Evolutionary conservation across 2,113 vertebrate species (phyloP).

Genomic region (Penelope pileata): DNA sequence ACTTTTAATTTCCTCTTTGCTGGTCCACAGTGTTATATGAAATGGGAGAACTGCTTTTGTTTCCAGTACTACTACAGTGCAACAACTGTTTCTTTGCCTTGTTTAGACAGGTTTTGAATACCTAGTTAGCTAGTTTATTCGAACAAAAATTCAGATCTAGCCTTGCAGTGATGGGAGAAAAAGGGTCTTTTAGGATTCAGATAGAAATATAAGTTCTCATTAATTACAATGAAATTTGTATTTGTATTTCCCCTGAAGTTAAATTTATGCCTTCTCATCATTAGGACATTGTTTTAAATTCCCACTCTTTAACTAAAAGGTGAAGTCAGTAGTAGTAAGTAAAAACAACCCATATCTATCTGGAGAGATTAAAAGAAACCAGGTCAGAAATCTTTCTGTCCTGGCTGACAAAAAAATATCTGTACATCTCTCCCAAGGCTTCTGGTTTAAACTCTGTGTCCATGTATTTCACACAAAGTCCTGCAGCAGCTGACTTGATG

Average conservation of each 20-base stretch:
- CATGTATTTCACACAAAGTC: not conserved
- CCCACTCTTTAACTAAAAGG: not conserved
- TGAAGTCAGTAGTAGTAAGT: not conserved
- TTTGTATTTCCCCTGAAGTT: not conserved
- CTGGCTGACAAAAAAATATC: not conserved
- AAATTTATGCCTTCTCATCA: not conserved
- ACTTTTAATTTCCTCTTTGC: not conserved
- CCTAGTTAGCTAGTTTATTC: not conserved
- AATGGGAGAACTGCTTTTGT: not conserved
- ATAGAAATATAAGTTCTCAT: not conserved
- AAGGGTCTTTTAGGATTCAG: not conserved
- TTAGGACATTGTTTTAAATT: not conserved
- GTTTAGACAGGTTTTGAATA: not conserved
- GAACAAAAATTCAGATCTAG: not conserved
- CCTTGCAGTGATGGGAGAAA: not conserved
- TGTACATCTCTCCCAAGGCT: not conserved
- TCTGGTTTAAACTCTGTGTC: not conserved
- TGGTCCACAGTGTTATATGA: not conserved
- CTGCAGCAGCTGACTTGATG: not conserved
- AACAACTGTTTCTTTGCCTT: not conserved
- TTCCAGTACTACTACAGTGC: not conserved
- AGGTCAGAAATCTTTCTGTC: conserved; percentile 2
- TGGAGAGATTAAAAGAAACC: conserved; percentile 2
- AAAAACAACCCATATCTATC: not conserved
- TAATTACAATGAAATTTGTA: not conserved